Base-by-base conservation (phyloP, 2,113 vertebrate genomes). In the Bostrychus sinensis region DNA sequence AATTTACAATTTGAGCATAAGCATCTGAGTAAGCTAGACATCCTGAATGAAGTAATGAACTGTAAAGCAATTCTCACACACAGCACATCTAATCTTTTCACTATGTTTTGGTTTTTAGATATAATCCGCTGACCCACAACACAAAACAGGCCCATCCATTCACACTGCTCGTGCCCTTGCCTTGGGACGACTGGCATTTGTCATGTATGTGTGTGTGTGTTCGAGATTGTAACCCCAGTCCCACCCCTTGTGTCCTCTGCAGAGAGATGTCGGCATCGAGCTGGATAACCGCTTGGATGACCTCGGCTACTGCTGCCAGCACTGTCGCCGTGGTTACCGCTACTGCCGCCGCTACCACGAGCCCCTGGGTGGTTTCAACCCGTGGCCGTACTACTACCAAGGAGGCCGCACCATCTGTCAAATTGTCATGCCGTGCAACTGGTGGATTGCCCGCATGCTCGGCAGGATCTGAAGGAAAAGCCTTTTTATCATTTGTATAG, bases 361-460 rank as follows among this genome's bases (percentile, higher is more conserved):
- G 86, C 96, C 96, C 17, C 92, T 98, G 60, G 89, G 94, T 26
- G 96, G 97, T 64, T 98, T 93, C 86, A 91, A 95, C 89, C 96
- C 94, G 0, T 97, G 96, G 86, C 96, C 96, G 0, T 98, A 98
- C 89, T 97, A 94, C 89, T 98, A 98, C 91, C 94, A 94, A 88
- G 95, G 95, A 19, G 95, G 97, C 9, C 85, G 94, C 17, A 95
- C 96, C 77, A 95, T 98, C 88, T 98, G 96, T 88, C 93, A 95
- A 19, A 77, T 96, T 64, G 94, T 98, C 81, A 98, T 98, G 97
- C 97, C 96, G 25, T 98, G 97, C 91, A 97, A 98, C 91, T 98
- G 96, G 96, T 98, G 97, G 96, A 93, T 98, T 2, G 95, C 96
- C 0, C 92, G 96, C 37, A 98, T 98, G 95, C 89, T 98, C 76